phyloP scores from a whole-genome alignment of 2,797 vertebrate genomes.

The Apogon hyalosoma region DNA sequence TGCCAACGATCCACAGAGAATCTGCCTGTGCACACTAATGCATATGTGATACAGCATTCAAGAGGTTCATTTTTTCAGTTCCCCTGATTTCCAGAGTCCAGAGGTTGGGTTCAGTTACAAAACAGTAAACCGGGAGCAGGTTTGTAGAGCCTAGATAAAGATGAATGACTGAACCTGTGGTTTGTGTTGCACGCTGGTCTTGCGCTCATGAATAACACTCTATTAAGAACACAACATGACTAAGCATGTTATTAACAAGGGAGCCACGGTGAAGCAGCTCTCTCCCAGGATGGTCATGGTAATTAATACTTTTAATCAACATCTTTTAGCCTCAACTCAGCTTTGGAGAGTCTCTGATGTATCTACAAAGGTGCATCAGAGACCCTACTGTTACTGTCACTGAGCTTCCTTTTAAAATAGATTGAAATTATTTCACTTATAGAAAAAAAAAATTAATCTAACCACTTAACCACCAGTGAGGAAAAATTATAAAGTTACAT shows the following conservation, averaged over 20 bases:
- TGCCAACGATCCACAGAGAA: background rate
- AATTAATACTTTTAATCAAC: conserved; percentile 68
- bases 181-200: conserved; percentile 1
- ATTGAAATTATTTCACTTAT: no score
- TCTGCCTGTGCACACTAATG: background rate
- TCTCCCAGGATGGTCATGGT: conserved; percentile 34
- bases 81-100: background rate
- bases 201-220: conserved; percentile 31
- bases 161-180: background rate
- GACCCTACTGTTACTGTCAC: no score
- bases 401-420: no score
- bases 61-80: background rate
- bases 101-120: background rate
- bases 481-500: no score
- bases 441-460: no score
- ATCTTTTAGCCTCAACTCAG: conserved; percentile 9
- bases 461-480: no score
- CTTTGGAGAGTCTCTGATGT: background rate
- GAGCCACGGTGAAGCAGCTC: conserved; percentile 57
- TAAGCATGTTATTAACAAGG: conserved; percentile 56
- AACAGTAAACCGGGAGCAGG: background rate
- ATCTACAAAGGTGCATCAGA: no score
- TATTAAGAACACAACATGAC: conserved; percentile 25
- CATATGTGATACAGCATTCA: background rate
- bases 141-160: background rate